These are phyloP conservation scores for Zosterops pallidus DNA, from an alignment of 2,113 vertebrate genomes.

Conservation along the genomic window DNA sequence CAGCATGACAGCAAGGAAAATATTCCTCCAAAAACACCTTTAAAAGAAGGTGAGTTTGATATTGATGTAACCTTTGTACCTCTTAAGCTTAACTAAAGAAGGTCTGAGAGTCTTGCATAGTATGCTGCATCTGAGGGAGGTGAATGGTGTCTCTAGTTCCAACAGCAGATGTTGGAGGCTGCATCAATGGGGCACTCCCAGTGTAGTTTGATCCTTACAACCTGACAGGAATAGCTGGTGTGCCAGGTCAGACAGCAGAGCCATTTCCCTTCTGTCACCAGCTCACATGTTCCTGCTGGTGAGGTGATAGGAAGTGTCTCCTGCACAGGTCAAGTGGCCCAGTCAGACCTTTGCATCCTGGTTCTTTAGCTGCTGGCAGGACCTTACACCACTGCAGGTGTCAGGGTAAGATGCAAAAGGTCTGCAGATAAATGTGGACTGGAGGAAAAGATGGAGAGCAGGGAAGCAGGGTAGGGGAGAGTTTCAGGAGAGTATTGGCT, in stretches of 20 bases:
- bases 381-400: background rate
- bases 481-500: accelerated
- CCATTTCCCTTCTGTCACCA: background rate
- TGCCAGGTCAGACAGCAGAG: background rate
- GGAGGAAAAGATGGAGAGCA: background rate
- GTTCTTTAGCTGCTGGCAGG: background rate
- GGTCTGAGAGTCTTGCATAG: background rate
- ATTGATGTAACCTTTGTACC: background rate
- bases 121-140: background rate
- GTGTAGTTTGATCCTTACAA: background rate
- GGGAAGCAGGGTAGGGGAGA: background rate
- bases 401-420: background rate
- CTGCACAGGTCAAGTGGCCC: accelerated
- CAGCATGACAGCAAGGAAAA: constrained; percentile 89
- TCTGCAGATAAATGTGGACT: too few relatives aligned
- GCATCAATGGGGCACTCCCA: accelerated
- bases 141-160: background rate
- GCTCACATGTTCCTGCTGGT: accelerated
- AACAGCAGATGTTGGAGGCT: background rate
- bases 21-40: constrained; percentile 66
- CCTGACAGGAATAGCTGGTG: too few relatives aligned
- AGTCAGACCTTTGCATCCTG: background rate
- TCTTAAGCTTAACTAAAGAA: background rate
- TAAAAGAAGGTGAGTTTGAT: constrained; percentile 80
- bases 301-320: too few relatives aligned